phyloP scores from a whole-genome alignment of 2,113 vertebrate genomes.

The Anolis sagrei region DNA sequence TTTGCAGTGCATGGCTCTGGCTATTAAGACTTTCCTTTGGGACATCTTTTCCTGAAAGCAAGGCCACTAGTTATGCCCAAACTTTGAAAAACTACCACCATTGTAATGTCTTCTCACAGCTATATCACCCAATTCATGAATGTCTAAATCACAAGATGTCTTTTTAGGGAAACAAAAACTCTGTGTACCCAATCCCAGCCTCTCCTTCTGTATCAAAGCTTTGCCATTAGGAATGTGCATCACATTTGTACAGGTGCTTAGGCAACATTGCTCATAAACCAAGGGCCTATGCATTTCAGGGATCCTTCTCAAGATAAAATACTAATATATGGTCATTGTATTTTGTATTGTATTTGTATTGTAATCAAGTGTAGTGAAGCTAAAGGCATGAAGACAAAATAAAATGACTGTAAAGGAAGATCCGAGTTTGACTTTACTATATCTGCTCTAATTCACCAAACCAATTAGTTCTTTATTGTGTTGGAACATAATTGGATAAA shows the following conservation, averaged over 20 bases:
- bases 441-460: slow-evolving; percentile 11
- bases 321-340: slow-evolving; percentile 71
- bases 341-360: slow-evolving; percentile 80
- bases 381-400: slow-evolving; percentile 75
- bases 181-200: slow-evolving; percentile 49
- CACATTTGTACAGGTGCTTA: slow-evolving; percentile 59
- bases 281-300: slow-evolving; percentile 73
- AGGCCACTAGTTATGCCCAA: not conserved
- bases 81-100: slow-evolving; percentile 14
- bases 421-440: slow-evolving; percentile 18
- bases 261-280: slow-evolving; percentile 66
- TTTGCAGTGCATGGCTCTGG: not conserved
- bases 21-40: not conserved
- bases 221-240: slow-evolving; percentile 59
- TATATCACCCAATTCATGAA: slow-evolving; percentile 18
- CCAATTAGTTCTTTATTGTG: not conserved
- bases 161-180: not conserved
- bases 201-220: slow-evolving; percentile 53
- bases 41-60: not conserved
- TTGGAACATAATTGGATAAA: not conserved
- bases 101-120: slow-evolving; percentile 53
- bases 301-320: slow-evolving; percentile 65
- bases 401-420: slow-evolving; percentile 67
- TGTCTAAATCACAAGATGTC: not conserved
- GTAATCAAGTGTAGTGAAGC: slow-evolving; percentile 74